Base-by-base conservation (phyloP, 2,888 invertebrate species). In the Spisula solida region DNA sequence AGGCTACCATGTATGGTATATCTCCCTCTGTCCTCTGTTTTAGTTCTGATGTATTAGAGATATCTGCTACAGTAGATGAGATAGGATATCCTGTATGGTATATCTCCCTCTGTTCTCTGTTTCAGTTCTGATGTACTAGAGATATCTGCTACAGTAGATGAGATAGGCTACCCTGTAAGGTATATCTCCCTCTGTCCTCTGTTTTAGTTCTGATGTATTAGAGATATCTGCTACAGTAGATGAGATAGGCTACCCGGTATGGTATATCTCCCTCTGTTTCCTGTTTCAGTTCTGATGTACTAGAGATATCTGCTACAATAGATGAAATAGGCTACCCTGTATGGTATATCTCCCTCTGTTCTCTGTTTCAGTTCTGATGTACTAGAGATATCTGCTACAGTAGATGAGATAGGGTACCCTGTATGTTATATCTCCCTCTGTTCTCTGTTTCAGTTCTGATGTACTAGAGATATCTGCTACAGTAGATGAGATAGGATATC, bases 261-360 rank as follows among this genome's bases (percentile, higher is more conserved):
- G 95, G 94, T 94, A 93, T 80, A 92, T 96, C 8, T 93, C 93
- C 0, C 89, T 95, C 31, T 95, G 94, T 88, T 93, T 96, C 10
- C 81, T 96, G 2, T 87, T 93, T 18, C n/a, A n/a, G n/a, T n/a
- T n/a, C n/a, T n/a, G n/a, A n/a, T n/a, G n/a, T n/a, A n/a, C n/a
- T n/a, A n/a, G n/a, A n/a, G n/a, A n/a, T n/a, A n/a, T n/a, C n/a
- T n/a, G n/a, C n/a, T n/a, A n/a, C n/a, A n/a, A n/a, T n/a, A n/a
- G n/a, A n/a, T n/a, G n/a, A n/a, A n/a, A n/a, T n/a, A n/a, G n/a
- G n/a, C n/a, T n/a, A n/a, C n/a, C n/a, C n/a, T n/a, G n/a, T n/a
- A n/a, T n/a, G n/a, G n/a, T n/a, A n/a, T n/a, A n/a, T n/a, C n/a
- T n/a, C n/a, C n/a, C n/a, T n/a, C n/a, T n/a, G n/a, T n/a, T n/a